phyloP scores from a whole-genome alignment of 2,888 invertebrate species.

The Eugnorisma glareosa region DNA sequence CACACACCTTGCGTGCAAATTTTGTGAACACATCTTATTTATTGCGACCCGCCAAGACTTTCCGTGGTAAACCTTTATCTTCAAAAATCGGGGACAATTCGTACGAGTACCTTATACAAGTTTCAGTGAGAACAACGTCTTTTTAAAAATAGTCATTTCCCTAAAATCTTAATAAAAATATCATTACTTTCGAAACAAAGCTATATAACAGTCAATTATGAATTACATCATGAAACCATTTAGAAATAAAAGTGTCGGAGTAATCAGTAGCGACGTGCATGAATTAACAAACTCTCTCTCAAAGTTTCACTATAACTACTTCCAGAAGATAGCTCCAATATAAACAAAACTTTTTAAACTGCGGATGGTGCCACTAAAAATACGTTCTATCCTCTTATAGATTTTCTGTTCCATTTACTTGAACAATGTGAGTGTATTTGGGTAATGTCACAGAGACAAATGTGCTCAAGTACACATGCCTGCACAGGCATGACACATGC shows the following conservation, averaged over 20 bases:
- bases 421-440: constrained; percentile 26
- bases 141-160: not conserved
- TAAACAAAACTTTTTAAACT: not conserved
- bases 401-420: constrained; percentile 30
- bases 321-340: not conserved
- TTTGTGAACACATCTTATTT: constrained; percentile 25
- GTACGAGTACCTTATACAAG: not conserved
- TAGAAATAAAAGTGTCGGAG: too few species aligned
- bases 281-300: not conserved
- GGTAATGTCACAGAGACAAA: constrained; percentile 20
- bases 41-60: constrained; percentile 10
- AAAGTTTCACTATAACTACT: not conserved
- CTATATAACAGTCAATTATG: not conserved
- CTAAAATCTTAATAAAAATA: not conserved
- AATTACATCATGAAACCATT: not conserved
- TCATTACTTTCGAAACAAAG: not conserved
- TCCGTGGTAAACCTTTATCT: constrained; percentile 19
- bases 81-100: constrained; percentile 6
- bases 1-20: constrained; percentile 10
- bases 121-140: not conserved
- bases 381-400: not conserved
- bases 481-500: too few species aligned
- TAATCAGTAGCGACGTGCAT: not conserved
- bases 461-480: too few species aligned
- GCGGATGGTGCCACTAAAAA: not conserved